Evolutionary conservation across 2,113 vertebrate genomes (phyloP), one percentile per base, ranked within the genome.

Genomic region (Phyllopteryx taeniolatus): DNA sequence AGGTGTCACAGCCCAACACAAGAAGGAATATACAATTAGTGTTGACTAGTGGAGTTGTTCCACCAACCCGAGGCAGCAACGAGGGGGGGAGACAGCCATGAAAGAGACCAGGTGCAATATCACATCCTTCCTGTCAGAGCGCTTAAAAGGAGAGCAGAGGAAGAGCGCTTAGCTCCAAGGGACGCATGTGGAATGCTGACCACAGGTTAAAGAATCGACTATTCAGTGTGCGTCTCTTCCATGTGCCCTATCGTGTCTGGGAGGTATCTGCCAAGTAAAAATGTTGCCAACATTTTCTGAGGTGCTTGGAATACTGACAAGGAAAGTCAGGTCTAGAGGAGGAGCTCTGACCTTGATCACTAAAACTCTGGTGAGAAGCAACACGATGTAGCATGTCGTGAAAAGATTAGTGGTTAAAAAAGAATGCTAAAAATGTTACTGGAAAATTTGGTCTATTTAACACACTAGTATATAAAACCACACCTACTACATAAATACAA

Each of bases 71-170:
- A 85, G 78, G 76, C 71, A 78, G 82, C 71, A 72, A 78, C 66
- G 43, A 78, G 59, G 75, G 68, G 68, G 64, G 15, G 68, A 47
- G 77, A 80, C 77, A 49, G 77, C 53, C 65, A 46, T 89, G 79
- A 88, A 89, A 88, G 88, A 85, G 82, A 79, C 83, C 91, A 91
- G 91, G 89, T 91, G 88, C 85, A 85, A 82, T 80, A 84, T 86
- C 81, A 33, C 89, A 88, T 91, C 87, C 84, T 89, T 89, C 88
- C 88, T 88, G 85, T 89, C 85, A 87, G 83, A 65, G 61, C 35
- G 82, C 83, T 89, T 88, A 79, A 88, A 86, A 84, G 73, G 81
- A 70, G 78, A 79, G 86, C 65, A 68, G 68, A 86, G 85, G 86
- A 90, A 89, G 91, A 88, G 87, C 79, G 73, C 89, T 92, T 90